These are phyloP conservation scores for Crotophaga sulcirostris DNA, from an alignment of 2,113 vertebrate species.

Conservation along the genomic window DNA sequence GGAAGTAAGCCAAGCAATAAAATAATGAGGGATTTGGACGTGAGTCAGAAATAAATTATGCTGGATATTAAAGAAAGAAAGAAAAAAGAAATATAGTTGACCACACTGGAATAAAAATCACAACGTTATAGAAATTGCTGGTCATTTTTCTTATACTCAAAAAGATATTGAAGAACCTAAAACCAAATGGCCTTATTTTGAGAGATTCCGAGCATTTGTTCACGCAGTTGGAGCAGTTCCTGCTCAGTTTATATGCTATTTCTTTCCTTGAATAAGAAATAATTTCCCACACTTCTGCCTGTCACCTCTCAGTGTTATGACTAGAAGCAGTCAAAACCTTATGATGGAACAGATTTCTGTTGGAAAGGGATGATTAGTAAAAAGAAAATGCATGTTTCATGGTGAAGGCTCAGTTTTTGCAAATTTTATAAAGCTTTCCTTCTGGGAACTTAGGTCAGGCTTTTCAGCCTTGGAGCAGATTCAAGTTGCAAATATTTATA, in stretches of 20 bases:
- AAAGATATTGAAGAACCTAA: neutral
- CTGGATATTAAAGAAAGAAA: neutral
- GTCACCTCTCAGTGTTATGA: neutral
- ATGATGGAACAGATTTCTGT: neutral
- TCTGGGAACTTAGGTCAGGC: neutral
- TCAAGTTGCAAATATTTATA: neutral
- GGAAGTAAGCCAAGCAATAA: constrained; percentile 15
- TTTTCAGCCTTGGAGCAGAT: neutral
- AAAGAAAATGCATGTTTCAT: neutral
- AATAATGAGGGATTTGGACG: neutral
- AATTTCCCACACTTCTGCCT: neutral
- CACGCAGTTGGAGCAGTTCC: neutral
- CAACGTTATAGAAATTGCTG: neutral
- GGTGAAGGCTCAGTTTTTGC: neutral
- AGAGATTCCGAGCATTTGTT: neutral
- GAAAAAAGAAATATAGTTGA: neutral
- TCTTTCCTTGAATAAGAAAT: neutral
- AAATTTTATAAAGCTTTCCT: constrained; percentile 9
- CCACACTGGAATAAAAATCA: neutral
- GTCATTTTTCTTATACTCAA: neutral
- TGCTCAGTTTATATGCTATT: neutral
- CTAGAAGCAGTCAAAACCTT: constrained; percentile 9
- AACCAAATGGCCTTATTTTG: neutral
- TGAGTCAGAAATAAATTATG: neutral
- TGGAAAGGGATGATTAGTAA: neutral